Base-by-base conservation (phyloP, 2,113 vertebrate genomes). In the Chauna torquata region DNA sequence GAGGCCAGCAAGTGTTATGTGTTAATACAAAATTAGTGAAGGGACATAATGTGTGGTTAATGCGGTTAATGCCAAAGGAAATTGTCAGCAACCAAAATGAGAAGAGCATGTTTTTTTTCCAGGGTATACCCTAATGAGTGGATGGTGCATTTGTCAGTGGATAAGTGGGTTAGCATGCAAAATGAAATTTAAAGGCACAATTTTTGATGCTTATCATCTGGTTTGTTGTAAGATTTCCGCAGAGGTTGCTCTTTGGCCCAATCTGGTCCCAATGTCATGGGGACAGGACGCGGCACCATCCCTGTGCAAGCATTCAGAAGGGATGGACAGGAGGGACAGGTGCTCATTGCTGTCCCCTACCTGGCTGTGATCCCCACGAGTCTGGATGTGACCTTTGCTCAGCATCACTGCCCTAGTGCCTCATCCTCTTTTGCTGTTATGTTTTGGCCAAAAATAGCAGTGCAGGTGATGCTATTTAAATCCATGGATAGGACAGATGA, bases 381-480 rank as follows among this genome's bases (percentile, higher is more conserved):
- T 16, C 72, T 84, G 77, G 54, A 42, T 36, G 69, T 61, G 70
- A 85, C 89, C 78, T 89, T 89, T 47, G 42, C 55, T 38, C 42
- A 42, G 12, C 64, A 16, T 38, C 4, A 6, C 49, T 62, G 28
- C 34, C 27, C 74, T 30, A 1, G 1, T 81, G 44, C 20, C 62
- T 92, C 40, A 7, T 81, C 54, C 68, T 70, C 14, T 2, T 2
- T 54, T 2, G 11, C 68, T 94, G 76, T 72, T 68, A 6, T 11
- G 12, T 47, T 64, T 70, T 81, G 86, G 76, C 58, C 68, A 81
- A 78, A 92, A 93, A 86, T 70, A 91, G 54, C 47, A 70, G 74
- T 65, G 80, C 54, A 58, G 58, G 59, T 49, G 80, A 66, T 66
- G 94, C 52, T 78, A 77, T 94, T 88, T 83, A 92, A 93, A 90